These are phyloP conservation scores for Micromesistius poutassou DNA, from an alignment of 2,797 vertebrate genomes.

Conservation along the genomic window DNA sequence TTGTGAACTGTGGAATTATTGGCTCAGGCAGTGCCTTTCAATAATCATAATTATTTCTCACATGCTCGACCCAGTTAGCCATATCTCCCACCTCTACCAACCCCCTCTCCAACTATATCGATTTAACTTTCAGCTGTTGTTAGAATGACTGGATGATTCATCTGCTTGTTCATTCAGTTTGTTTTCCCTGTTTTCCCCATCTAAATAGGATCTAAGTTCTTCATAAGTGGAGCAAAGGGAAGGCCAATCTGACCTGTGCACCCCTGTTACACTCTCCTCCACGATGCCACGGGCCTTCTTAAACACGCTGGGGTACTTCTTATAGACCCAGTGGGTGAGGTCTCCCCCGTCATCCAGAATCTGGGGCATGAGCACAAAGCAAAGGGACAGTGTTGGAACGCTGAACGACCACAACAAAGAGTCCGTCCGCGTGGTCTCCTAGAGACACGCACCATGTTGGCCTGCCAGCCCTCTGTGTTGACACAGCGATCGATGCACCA, in stretches of 20 bases:
- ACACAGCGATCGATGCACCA: constrained; percentile 99
- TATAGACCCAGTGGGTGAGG: constrained; percentile 98
- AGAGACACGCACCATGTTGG: constrained; percentile 86
- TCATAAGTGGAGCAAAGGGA: background rate
- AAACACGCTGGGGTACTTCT: constrained; percentile 95
- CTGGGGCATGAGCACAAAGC: constrained; percentile 63
- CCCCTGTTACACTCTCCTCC: constrained; percentile 97
- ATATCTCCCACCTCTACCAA: background rate
- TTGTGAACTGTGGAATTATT: constrained; percentile 26
- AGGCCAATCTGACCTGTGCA: constrained; percentile 83
- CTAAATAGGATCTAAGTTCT: too few species aligned
- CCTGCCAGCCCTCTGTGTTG: constrained; percentile 91
- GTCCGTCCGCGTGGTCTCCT: background rate
- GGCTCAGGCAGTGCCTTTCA: background rate
- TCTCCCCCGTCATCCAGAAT: constrained; percentile 97
- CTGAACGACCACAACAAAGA: background rate
- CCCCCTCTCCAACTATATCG: background rate
- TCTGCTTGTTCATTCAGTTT: background rate
- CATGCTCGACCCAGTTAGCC: background rate
- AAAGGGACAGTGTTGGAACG: background rate
- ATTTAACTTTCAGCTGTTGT: background rate
- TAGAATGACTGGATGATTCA: background rate
- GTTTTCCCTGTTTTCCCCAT: background rate
- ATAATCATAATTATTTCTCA: background rate
- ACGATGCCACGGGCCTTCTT: constrained; percentile 96